These are phyloP conservation scores for Papilio demoleus DNA, from an alignment of 2,888 invertebrate species.

Conservation along the genomic window DNA sequence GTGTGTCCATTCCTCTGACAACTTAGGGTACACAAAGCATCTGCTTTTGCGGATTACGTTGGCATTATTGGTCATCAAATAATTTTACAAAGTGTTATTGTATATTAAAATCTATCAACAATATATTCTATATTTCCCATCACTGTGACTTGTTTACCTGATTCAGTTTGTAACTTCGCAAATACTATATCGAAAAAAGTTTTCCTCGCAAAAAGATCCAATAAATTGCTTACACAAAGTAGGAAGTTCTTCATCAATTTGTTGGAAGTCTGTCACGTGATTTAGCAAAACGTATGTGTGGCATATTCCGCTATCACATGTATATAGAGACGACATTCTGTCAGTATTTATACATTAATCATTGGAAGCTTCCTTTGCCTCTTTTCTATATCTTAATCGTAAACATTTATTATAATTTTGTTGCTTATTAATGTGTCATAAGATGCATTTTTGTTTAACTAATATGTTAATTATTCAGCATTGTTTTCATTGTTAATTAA, in stretches of 20 bases:
- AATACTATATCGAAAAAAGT: constrained; percentile 14
- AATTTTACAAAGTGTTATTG: no score
- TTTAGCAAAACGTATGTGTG: constrained; percentile 20
- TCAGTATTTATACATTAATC: constrained; percentile 71
- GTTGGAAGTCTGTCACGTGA: constrained; percentile 24
- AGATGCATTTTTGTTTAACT: no score
- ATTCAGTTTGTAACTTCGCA: constrained; percentile 20
- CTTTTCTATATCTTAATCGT: constrained; percentile 55
- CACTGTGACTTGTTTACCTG: constrained; percentile 12
- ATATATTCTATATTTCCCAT: not conserved
- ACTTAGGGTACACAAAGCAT: no score
- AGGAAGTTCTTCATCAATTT: constrained; percentile 22
- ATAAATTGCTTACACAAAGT: constrained; percentile 19
- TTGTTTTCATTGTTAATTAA: no score
- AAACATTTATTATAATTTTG: not conserved
- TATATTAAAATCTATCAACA: not conserved
- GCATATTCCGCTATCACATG: constrained; percentile 3
- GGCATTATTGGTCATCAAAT: no score
- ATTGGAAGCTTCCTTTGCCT: constrained; percentile 56
- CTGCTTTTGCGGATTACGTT: no score
- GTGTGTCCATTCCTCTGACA: no score
- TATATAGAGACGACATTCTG: constrained; percentile 55
- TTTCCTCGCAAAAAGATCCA: not conserved
- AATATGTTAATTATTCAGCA: no score
- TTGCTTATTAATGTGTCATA: not conserved